Evolutionary conservation across 1,140 invertebrate species (phyloP).

Genomic region (Platorchestia sp.): DNA sequence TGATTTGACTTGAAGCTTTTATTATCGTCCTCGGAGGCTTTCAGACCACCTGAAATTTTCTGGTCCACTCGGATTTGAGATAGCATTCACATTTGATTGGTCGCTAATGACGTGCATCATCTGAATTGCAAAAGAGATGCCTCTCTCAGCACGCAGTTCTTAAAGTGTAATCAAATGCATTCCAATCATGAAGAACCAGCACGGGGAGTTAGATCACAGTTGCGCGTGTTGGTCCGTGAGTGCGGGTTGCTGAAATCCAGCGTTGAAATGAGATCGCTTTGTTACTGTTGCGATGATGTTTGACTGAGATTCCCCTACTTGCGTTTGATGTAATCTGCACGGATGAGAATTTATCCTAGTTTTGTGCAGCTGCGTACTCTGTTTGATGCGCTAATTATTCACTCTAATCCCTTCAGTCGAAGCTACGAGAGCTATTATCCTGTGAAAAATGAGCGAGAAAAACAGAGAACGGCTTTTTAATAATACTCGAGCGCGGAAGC

Average conservation of each 20-base stretch:
- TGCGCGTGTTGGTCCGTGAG: neutral
- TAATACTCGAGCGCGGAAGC: neutral
- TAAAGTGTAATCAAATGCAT: neutral
- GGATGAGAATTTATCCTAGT: neutral
- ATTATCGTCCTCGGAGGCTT: neutral
- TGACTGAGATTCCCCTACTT: neutral
- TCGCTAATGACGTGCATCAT: neutral
- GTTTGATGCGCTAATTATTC: neutral
- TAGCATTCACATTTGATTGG: neutral
- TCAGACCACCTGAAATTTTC: conserved; percentile 1
- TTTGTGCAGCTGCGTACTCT: neutral
- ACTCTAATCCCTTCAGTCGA: neutral
- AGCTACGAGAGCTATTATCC: neutral
- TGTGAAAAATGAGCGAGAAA: neutral
- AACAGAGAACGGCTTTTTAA: neutral
- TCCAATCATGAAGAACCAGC: neutral
- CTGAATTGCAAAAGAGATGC: neutral
- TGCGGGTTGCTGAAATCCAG: neutral
- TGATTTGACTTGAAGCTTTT: conserved; percentile 42
- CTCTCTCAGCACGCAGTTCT: neutral
- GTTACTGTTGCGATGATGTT: neutral
- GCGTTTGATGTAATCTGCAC: neutral
- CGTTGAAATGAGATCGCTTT: neutral
- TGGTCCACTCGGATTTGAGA: neutral
- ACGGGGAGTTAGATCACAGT: neutral